A percentile compares a stretch with the other conserved stretches of the same genome.
Evolutionary conservation across 2,113 vertebrate genomes (phyloP).

Genomic region (Myotis yumanensis): DNA sequence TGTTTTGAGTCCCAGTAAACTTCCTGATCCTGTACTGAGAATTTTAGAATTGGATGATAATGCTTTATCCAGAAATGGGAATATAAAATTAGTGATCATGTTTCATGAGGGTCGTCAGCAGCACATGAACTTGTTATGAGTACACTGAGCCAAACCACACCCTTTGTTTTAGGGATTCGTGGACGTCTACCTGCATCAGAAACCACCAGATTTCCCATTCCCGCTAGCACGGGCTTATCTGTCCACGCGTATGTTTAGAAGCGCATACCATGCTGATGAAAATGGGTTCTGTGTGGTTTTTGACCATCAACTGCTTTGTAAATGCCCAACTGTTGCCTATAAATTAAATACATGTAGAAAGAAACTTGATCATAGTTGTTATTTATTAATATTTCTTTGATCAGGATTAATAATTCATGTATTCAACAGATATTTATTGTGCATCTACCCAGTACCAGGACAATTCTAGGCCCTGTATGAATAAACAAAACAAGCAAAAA

Average conservation of each 20-base stretch:
- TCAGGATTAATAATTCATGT: not conserved
- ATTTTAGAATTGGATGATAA: not conserved
- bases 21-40: not conserved
- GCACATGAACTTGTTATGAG: not conserved
- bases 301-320: not conserved
- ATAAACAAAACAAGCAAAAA: slow-evolving; percentile 17
- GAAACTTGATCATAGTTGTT: not conserved
- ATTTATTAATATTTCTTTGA: not conserved
- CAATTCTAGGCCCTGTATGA: not conserved
- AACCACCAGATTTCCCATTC: not conserved
- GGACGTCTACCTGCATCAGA: not conserved
- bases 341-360: not conserved
- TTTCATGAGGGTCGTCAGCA: not conserved
- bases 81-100: not conserved
- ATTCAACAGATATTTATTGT: not conserved
- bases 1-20: not conserved
- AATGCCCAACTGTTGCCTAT: not conserved
- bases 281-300: not conserved
- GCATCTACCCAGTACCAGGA: not conserved
- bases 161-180: not conserved
- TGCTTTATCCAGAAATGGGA: not conserved
- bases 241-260: not conserved
- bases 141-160: not conserved
- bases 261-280: not conserved
- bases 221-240: not conserved